phyloP scores from a whole-genome alignment of 2,888 invertebrate species.

The Tuta absoluta region DNA sequence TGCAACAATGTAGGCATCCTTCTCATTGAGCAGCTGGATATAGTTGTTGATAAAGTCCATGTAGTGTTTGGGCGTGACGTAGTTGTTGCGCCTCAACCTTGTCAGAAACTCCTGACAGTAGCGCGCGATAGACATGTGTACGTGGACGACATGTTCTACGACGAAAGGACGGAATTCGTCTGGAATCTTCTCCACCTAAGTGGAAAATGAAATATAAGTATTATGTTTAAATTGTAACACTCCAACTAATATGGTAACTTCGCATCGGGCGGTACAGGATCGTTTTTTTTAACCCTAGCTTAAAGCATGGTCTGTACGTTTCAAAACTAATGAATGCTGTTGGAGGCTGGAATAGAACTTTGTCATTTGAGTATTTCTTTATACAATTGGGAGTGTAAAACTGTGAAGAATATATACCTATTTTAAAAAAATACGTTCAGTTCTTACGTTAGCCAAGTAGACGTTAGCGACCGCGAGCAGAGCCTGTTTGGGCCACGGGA shows the following conservation, averaged over 20 bases:
- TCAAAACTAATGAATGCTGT: no score
- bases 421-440: background rate
- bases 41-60: slow-evolving; percentile 93
- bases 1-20: slow-evolving; percentile 81
- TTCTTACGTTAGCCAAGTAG: slow-evolving; percentile 87
- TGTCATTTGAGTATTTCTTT: no score
- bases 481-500: slow-evolving; percentile 96
- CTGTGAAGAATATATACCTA: no score
- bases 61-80: slow-evolving; percentile 95
- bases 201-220: slow-evolving; percentile 57
- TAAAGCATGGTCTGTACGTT: no score
- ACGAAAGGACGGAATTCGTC: slow-evolving; percentile 85
- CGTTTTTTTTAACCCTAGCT: no score
- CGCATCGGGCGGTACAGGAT: no score
- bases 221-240: no score
- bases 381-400: no score
- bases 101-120: slow-evolving; percentile 88
- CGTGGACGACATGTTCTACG: slow-evolving; percentile 92
- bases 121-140: slow-evolving; percentile 87
- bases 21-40: slow-evolving; percentile 87
- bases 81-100: slow-evolving; percentile 90
- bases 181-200: slow-evolving; percentile 84
- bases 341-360: no score
- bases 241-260: no score
- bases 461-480: slow-evolving; percentile 92